Evolutionary conservation across 2,113 vertebrate genomes (phyloP), one percentile per base, ranked within the genome.

Genomic region (Erpornis zantholeuca): DNA sequence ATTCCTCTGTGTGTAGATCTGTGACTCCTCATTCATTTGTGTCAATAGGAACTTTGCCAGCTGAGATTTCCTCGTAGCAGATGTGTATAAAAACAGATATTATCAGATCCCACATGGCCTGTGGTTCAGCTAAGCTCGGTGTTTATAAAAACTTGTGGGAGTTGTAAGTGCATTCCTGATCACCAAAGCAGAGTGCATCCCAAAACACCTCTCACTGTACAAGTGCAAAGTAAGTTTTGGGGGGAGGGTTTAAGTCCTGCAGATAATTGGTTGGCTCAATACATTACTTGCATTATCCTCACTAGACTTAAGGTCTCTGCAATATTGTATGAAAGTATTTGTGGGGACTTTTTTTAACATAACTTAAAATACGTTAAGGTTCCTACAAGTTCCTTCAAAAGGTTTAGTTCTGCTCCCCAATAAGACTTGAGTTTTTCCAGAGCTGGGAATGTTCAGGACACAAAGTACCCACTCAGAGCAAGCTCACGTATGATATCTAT

Each of bases 141-240:
- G 42, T 86, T 60, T 42, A 22, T 69, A 61, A 78, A 71, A 38
- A 3, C 2, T 38, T 25, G 17, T 4, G 15, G 22, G 56, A 71
- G 38, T 44, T 85, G 1, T 36, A 72, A 64, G 31, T 33, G 28
- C 31, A 53, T 56, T 76, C 7, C 35, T 83, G 68, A 59, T 83
- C 71, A 40, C 29, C 33, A 24, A n/a, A 63, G 70, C 63, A 47
- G 36, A 12, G 17, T 15, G 21, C 20, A 52, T 82, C 31, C 66
- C 7, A 1, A 71, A 73, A 40, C 53, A 11, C 17, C 5, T 75
- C 22, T 78, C 0, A 0, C 17, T 79, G 61, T 29, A 40, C 11
- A 66, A 78, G 20, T 31, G n/a, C 17, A 52, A 45, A 81, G 6
- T 65, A 64, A 66, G 3, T 82, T 57, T 49, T 5, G 7, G 22